Base-by-base conservation (phyloP, 64 coral and sea anemone genomes). In the Pocillopora verrucosa region DNA sequence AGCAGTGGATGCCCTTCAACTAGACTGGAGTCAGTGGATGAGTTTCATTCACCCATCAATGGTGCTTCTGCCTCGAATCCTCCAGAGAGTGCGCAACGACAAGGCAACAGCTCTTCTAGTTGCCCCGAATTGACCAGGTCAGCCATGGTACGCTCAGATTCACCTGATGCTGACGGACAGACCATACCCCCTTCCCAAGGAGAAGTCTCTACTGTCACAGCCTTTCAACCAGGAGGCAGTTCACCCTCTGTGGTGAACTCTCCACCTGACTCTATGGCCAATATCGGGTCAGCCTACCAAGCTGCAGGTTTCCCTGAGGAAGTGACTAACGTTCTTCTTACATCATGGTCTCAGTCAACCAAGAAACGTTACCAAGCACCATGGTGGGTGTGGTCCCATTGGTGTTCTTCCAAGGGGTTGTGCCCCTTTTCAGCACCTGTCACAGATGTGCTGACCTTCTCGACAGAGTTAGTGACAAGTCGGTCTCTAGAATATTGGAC, bases 131-230 rank as follows among this genome's bases (percentile, higher is more conserved):
- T 90, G 89, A 51, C 78, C 45, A 34, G 74, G 74, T 12, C 89
- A 90, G 75, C 79, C 67, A 36, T 90, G 89, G 65, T 90, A 80
- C 34, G 62, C 89, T 72, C 75, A 82, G n/a, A 65, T 72, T 60
- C 65, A 62, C 20, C 36, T 59, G 51, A 90, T 90, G 74, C 59
- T 90, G 60, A 72, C 65, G 34, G 34, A 22, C 22, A 13, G 3
- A 73, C 84, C 45, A 16, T 58, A 72, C 62, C 63, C 60, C 72
- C 65, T 86, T 65, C 83, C 83, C 59, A 64, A 84, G 62, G 59
- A 61, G 56, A 60, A 84, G 80, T 64, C 82, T 68, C 24, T 85
- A 9, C 61, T 87, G 26, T 56, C 26, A 9, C 35, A 19, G 7
- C 84, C 61, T 5, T 86, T 86, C 83, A 63, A 86, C 36, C 83